Base-by-base conservation (phyloP, 2,888 invertebrate species). In the Metellina segmentata region DNA sequence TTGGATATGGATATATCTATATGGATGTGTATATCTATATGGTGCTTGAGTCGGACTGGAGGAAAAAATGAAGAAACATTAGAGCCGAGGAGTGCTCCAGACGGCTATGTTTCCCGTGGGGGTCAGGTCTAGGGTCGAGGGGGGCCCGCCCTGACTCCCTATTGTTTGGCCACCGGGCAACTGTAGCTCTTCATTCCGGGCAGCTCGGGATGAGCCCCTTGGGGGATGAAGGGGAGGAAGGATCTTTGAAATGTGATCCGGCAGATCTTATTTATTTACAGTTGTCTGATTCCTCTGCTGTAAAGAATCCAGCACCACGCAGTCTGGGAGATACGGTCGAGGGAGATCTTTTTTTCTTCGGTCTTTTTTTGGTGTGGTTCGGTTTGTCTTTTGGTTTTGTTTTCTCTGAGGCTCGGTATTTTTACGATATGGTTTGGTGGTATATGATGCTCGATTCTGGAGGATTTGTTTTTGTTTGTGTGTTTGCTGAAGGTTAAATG, bases 191-290 rank as follows among this genome's bases (percentile, higher is more conserved):
- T 89, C 89, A 89, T 89, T 89, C 82, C 77, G 20, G 77, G 69
- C 19, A 71, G 77, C 78, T 34, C 52, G 61, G 61, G 77, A 86
- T 86, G 86, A 86, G 86, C 49, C 86, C 78, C 86, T 52, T 69
- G 86, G 77, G 86, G 2, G 20, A 20, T 34, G 20, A 8, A n/a
- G 61, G 48, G 20, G 9, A 78, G 70, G 48, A 49, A 77, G 78
- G 86, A 86, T 79, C 86, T 86, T 86, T 89, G 89, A 89, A 89
- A 89, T 89, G 89, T 82, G 89, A 89, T 89, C 89, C 82, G 74
- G 89, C 78, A 49, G 70, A 20, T 52, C 11, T 89, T 89, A 88
- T 88, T 88, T 89, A 89, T 89, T 89, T 89, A 89, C 75, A 51
- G 82, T 70, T 48, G 9, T 52, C 71, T 52, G 53, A 8, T 61